Conservation (phyloP, 2,113 vertebrate species). For the Chionodraco myersi region DNA sequence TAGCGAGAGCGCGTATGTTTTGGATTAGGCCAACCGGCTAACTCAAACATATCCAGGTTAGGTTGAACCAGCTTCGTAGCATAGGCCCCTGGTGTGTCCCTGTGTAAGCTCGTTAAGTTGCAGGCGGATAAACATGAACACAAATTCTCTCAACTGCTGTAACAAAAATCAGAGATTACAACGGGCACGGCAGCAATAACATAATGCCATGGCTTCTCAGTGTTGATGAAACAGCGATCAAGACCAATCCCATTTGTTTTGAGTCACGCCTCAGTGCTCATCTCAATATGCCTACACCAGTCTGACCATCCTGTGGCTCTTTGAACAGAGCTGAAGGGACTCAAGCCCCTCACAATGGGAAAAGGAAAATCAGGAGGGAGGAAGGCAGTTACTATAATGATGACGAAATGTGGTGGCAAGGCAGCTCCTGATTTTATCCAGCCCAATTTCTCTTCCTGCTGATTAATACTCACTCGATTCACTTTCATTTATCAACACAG, state of each 20-base stretch:
- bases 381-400: too few relatives aligned
- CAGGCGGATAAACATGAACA: constrained; percentile 27
- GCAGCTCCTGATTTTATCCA: constrained; percentile 21
- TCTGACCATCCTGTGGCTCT: constrained; percentile 5
- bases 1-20: too few relatives aligned
- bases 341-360: background rate
- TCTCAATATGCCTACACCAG: constrained; percentile 9
- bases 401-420: too few relatives aligned
- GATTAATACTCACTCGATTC: background rate
- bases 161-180: constrained; percentile 66
- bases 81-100: background rate
- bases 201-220: constrained; percentile 49
- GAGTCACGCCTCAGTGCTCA: constrained; percentile 45
- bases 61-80: too few relatives aligned
- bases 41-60: too few relatives aligned
- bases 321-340: background rate
- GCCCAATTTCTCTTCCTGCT: constrained; percentile 21
- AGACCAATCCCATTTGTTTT: constrained; percentile 66
- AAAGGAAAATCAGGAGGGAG: background rate
- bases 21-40: too few relatives aligned
- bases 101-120: constrained; percentile 37
- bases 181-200: constrained; percentile 41
- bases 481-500: background rate
- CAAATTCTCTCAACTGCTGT: constrained; percentile 24
- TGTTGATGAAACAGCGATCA: constrained; percentile 61